phyloP scores from a whole-genome alignment of 1,140 invertebrate genomes.

The Drosophila murphyi region DNA sequence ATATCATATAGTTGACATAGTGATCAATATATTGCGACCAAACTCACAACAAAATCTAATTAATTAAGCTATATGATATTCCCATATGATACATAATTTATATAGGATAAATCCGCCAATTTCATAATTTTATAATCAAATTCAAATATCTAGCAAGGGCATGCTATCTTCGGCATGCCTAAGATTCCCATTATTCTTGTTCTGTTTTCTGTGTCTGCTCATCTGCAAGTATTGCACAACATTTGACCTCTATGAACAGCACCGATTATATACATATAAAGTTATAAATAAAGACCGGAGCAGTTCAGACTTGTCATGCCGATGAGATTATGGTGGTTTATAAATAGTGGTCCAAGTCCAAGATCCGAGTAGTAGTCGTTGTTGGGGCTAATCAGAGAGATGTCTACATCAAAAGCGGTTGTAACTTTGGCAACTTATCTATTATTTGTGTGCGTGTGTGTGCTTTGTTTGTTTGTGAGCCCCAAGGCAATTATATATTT shows the following conservation, averaged over 20 bases:
- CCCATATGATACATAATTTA: no score
- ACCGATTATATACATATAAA: background rate
- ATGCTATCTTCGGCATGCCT: background rate
- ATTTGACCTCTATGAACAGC: conserved; percentile 40
- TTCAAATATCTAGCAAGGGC: background rate
- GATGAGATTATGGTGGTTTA: conserved; percentile 1
- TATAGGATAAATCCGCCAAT: no score
- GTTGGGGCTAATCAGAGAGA: background rate
- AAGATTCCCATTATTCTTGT: background rate
- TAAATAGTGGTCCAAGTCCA: conserved; percentile 4
- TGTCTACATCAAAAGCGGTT: background rate
- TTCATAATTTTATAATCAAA: no score
- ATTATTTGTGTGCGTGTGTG: conserved; percentile 19
- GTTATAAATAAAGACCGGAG: background rate
- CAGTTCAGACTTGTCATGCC: background rate
- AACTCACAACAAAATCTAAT: no score
- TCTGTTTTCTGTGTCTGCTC: background rate
- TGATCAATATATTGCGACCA: no score
- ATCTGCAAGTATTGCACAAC: conserved; percentile 3
- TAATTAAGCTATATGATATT: no score
- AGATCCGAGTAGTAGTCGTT: background rate
- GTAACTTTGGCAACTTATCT: conserved; percentile 1
- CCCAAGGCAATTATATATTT: conserved; percentile 25
- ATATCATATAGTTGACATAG: no score
- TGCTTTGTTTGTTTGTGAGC: conserved; percentile 6